A percentile compares a stretch with the other conserved stretches of the same genome.
Conservation (phyloP, 2,888 invertebrate genomes). For the Oscheius onirici region DNA sequence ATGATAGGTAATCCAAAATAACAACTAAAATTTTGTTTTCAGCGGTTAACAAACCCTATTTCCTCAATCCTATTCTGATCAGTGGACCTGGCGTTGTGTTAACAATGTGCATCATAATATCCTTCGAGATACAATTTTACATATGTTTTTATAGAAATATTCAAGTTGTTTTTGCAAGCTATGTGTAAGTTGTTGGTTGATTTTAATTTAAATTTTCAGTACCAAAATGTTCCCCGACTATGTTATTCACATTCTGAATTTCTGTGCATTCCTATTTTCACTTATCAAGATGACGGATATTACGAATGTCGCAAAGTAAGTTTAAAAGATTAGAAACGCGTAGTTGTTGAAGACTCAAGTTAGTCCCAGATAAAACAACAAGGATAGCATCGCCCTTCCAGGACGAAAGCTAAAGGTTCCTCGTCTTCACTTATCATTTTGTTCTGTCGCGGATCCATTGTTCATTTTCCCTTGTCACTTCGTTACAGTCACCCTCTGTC, state of each 20-base stretch:
- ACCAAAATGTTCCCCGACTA: constrained; percentile 21
- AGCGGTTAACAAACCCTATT: constrained; percentile 33
- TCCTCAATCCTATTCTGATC: constrained; percentile 30
- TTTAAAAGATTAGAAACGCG: too few species aligned
- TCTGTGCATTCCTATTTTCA: constrained; percentile 26
- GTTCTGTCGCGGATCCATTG: too few species aligned
- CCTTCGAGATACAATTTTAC: constrained; percentile 31
- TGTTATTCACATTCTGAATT: constrained; percentile 22
- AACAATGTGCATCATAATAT: constrained; percentile 19
- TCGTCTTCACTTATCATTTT: too few species aligned
- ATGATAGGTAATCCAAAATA: constrained; percentile 26
- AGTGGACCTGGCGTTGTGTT: constrained; percentile 29
- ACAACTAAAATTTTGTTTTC: background rate
- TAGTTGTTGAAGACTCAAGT: too few species aligned
- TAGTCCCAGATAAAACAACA: too few species aligned
- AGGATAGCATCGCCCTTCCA: too few species aligned
- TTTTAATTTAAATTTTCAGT: constrained; percentile 7
- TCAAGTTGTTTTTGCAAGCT: constrained; percentile 27
- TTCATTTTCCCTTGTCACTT: too few species aligned
- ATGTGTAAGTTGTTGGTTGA: constrained; percentile 6
- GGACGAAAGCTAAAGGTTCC: too few species aligned
- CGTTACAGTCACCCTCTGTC: too few species aligned
- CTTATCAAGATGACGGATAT: constrained; percentile 22
- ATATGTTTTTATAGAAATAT: constrained; percentile 33
- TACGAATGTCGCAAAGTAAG: constrained; percentile 13